Percentiles rank a stretch among this genome's conserved stretches.
Evolutionary conservation across 2,888 invertebrate genomes (phyloP).

Genomic region (Proisotoma minuta): DNA sequence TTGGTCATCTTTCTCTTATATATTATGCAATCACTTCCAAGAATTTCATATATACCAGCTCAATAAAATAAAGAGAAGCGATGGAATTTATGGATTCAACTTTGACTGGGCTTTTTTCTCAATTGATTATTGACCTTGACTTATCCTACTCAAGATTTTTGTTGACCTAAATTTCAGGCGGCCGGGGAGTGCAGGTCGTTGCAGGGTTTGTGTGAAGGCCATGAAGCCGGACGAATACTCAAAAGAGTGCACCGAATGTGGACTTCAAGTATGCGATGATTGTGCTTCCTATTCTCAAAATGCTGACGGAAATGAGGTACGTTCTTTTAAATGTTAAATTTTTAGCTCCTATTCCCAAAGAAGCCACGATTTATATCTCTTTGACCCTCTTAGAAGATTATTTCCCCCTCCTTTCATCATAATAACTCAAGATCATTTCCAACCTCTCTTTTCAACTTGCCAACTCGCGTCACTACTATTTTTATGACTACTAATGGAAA

Average conservation of each 20-base stretch:
- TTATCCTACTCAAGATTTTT: background rate
- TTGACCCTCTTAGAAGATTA: constrained; percentile 11
- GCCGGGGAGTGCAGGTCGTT: constrained; percentile 65
- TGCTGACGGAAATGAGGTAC: constrained; percentile 75
- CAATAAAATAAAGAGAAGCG: no score
- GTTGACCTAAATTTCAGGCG: constrained; percentile 31
- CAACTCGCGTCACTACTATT: no score
- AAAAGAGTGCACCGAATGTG: constrained; percentile 82
- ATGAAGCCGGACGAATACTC: constrained; percentile 83
- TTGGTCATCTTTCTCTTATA: no score
- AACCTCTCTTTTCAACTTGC: background rate
- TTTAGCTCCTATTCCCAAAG: background rate
- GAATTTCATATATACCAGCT: no score
- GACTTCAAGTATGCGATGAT: constrained; percentile 86
- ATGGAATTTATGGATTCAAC: no score
- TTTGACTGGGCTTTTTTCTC: constrained; percentile 18
- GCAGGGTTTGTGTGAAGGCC: constrained; percentile 78
- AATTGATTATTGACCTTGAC: constrained; percentile 9
- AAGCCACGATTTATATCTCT: background rate
- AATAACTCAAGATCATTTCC: background rate
- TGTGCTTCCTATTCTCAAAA: constrained; percentile 87
- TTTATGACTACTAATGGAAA: no score
- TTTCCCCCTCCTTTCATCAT: constrained; percentile 6
- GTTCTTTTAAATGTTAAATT: constrained; percentile 41
- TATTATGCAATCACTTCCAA: no score